Base-by-base conservation (phyloP, 2,888 invertebrate genomes). In the Mythimna ferrago region DNA sequence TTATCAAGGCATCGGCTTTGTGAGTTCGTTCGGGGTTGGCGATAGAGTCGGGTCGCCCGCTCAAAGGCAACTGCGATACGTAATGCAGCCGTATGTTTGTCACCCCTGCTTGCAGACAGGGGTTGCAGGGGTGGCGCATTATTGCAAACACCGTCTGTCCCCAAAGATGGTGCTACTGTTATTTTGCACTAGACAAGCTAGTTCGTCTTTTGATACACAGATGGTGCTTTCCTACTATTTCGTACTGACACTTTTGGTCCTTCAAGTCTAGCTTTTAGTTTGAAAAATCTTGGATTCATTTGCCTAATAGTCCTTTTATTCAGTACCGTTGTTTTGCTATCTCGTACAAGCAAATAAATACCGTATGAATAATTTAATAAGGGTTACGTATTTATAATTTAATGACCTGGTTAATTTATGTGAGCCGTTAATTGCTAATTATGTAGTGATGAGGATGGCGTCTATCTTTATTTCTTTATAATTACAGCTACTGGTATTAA, bases 91-190 rank as follows among this genome's bases (percentile, higher is more conserved):
- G 73, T 80, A 82, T 89, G 86, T 90, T 90, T 91, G 91, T 91
- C 92, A 90, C 90, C 92, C 93, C 89, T 83, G 71, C 57, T 73
- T 93, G 92, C 92, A 93, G 90, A 90, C 90, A 78, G 89, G 89
- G 89, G 87, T 88, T 90, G 92, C 92, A 90, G 86, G 86, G 94
- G 93, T 90, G 92, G 91, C 91, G 91, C 91, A 92, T 93, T 92
- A 90, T 93, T 92, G 93, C 93, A 93, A 93, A 93, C 89, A 89
- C 91, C 84, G 87, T 85, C 89, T 89, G 87, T 85, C 89, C 91
- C 91, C 89, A 91, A 91, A 95, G 95, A 95, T 95, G 95, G 95
- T 93, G 95, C 94, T 94, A 94, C 95, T 93, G 95, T 92, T 92
- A 92, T 93, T 93, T 92, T 90, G 90, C 90, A 90, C 90, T 89